Evolutionary conservation across 2,797 vertebrate species (phyloP).

Genomic region (Halcyon badia): DNA sequence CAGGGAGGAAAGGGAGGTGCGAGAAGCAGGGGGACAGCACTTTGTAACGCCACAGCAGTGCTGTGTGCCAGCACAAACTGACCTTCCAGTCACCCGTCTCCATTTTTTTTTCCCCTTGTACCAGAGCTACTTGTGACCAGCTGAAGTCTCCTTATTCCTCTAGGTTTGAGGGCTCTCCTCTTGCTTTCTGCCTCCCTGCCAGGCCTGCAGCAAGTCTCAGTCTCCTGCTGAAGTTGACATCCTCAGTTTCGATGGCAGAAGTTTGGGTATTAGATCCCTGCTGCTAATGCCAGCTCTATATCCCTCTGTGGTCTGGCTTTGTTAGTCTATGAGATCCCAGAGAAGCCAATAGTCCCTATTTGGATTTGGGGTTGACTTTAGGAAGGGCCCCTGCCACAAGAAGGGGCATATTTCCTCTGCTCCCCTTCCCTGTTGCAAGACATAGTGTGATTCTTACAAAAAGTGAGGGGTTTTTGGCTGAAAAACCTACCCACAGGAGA

Average conservation of each 20-base stretch:
- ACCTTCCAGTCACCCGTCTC: neutral
- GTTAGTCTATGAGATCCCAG: neutral
- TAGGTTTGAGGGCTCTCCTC: neutral
- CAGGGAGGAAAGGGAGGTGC: slow-evolving; percentile 54
- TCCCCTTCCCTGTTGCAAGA: neutral
- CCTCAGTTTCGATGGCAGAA: neutral
- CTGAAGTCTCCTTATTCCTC: neutral
- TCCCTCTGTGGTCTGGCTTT: neutral
- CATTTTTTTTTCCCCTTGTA: neutral
- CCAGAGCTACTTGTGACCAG: neutral
- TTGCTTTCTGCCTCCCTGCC: accelerated
- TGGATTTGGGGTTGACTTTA: neutral
- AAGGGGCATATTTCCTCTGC: neutral
- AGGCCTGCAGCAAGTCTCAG: neutral
- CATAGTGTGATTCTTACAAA: neutral
- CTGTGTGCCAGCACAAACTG: neutral
- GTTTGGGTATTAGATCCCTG: neutral
- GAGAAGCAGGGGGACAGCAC: neutral
- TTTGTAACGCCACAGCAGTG: accelerated
- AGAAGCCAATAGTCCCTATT: neutral
- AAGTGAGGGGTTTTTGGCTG: neutral
- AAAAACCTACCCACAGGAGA: neutral
- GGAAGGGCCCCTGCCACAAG: neutral
- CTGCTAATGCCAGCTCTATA: neutral
- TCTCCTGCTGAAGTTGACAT: neutral